Percentiles rank a stretch among this genome's conserved stretches.
Evolutionary conservation across 2,888 invertebrate species (phyloP).

Genomic region (Drosophila tripunctata): DNA sequence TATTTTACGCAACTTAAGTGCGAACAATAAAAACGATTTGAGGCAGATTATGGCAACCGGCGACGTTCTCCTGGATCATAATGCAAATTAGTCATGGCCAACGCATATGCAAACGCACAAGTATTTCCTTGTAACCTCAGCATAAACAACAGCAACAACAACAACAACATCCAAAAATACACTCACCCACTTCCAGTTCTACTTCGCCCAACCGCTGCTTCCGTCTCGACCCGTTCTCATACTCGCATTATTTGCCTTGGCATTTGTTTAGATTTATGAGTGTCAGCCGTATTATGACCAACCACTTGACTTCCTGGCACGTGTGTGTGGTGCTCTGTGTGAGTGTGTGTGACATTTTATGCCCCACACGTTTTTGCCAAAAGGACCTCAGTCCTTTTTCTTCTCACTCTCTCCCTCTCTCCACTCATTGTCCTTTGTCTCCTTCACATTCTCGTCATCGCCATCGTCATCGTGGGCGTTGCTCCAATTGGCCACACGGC

Average conservation of each 20-base stretch:
- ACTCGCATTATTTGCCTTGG: constrained; percentile 61
- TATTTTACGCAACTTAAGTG: constrained; percentile 84
- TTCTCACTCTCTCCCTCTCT: background rate
- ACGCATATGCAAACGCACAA: constrained; percentile 68
- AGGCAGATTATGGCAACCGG: constrained; percentile 72
- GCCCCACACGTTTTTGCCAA: constrained; percentile 58
- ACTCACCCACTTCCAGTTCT: background rate
- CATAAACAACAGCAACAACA: too few species aligned
- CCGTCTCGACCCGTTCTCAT: too few species aligned
- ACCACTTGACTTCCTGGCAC: constrained; percentile 81
- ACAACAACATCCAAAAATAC: background rate
- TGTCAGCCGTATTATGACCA: constrained; percentile 76
- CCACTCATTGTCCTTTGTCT: background rate
- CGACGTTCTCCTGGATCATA: constrained; percentile 61
- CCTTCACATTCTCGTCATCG: too few species aligned
- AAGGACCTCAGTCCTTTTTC: constrained; percentile 4
- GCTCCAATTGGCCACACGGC: constrained; percentile 59
- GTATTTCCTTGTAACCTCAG: background rate
- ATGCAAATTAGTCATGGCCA: constrained; percentile 80
- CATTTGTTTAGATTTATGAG: constrained; percentile 78
- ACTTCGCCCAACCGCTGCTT: background rate
- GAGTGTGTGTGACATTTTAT: constrained; percentile 58
- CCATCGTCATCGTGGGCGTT: constrained; percentile 47
- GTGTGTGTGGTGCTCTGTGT: constrained; percentile 56
- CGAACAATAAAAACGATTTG: constrained; percentile 82